phyloP scores from a whole-genome alignment of 92 coral and sea anemone species.

The Meandrina meandrites region DNA sequence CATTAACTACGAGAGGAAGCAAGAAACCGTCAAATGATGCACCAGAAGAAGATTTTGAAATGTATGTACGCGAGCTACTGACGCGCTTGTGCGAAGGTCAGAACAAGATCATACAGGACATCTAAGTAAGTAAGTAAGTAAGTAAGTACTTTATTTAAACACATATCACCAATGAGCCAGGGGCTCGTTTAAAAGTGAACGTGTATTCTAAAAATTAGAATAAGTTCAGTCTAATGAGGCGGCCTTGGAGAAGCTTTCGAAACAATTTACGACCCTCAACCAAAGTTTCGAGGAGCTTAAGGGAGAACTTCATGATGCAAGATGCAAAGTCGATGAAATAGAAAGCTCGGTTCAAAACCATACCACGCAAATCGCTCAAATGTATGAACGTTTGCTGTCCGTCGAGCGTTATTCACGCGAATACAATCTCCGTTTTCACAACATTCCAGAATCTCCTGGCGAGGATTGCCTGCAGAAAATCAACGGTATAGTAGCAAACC shows the following conservation, averaged over 20 bases:
- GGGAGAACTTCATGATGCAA: constrained; percentile 17
- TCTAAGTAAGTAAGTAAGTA: no score
- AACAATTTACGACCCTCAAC: neutral
- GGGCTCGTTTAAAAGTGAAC: no score
- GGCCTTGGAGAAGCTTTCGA: constrained; percentile 1
- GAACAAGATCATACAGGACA: constrained; percentile 2
- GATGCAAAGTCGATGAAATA: constrained; percentile 22
- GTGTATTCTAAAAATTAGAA: no score
- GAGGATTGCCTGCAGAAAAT: no score
- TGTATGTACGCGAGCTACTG: constrained; percentile 26
- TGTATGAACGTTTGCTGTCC: constrained; percentile 14
- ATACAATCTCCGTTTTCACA: constrained; percentile 21
- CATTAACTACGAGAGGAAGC: constrained; percentile 30
- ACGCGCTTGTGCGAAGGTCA: constrained; percentile 12
- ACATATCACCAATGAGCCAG: no score
- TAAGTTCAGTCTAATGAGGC: no score
- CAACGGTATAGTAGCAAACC: no score
- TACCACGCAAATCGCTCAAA: neutral
- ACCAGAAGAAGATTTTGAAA: no score
- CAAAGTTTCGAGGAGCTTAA: constrained; percentile 3
- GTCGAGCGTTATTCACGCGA: constrained; percentile 16
- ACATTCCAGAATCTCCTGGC: no score
- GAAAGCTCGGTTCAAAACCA: constrained; percentile 18
- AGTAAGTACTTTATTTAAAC: no score
- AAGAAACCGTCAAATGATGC: constrained; percentile 8